Evolutionary conservation across 2,888 invertebrate genomes (phyloP), one percentile per base, ranked within the genome.

Genomic region (Agrochola lychnidis): DNA sequence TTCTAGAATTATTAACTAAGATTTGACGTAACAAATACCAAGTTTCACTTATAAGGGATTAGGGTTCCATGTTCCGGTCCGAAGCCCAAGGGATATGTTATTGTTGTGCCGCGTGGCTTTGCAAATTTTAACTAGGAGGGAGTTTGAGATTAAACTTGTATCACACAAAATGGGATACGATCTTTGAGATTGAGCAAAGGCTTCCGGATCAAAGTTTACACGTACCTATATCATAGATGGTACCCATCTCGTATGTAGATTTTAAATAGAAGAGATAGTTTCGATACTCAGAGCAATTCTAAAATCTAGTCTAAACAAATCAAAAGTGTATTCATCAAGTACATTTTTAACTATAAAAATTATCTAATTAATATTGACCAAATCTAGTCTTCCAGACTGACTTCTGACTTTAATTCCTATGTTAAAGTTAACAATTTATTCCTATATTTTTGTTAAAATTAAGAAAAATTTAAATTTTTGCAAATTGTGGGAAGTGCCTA

Each of bases 1-100:
- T 95, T 94, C 94, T 94, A 93, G 96, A 96, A 96, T 96, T 96
- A 96, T 96, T 97, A 97, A 97, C 94, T 96, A 97, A 96, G 96
- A 96, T 96, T 93, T 94, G 94, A 93, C 92, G 93, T 93, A 92
- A 93, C 92, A 94, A 94, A 94, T 94, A 92, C 89, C 88, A 94
- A 95, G 94, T 95, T 95, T 94, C 91, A 90, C 90, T 92, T 92
- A 88, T 91, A 91, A 91, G 93, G 94, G 94, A 92, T 92, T 89
- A 90, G 92, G 94, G 93, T 90, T 84, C 76, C 89, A 86, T 85
- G 94, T 94, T 96, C 95, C 96, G 95, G 96, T 94, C 94, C 93
- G 91, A 93, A 93, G 88, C 94, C 94, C 94, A 78, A 68, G 94
- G 95, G 94, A 93, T 93, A 84, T 92, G 92, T 93, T 94, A 94